Base-by-base conservation (phyloP, 2,797 vertebrate species). In the Cichlasoma orientale region DNA sequence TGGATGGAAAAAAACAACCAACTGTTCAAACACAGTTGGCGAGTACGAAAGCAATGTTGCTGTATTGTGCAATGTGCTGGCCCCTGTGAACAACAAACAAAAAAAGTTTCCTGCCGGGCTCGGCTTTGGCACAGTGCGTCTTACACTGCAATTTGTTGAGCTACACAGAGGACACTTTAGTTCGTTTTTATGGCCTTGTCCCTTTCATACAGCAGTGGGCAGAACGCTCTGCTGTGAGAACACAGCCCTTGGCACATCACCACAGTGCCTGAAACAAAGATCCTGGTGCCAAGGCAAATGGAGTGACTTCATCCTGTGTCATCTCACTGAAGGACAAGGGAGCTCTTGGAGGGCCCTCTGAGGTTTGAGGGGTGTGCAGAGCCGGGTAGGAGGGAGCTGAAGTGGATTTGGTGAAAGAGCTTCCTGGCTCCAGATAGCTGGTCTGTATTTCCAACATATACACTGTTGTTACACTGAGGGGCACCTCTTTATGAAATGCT, bases 301-400 rank as follows among this genome's bases (percentile, higher is more conserved):
- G 55, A 81, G 83, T 93, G 93, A 93, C 90, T 90, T 92, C 92
- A 94, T 92, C 82, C 79, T 82, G 86, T 87, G 89, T 90, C 92
- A 78, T 88, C 89, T 80, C 82, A 7, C 70, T 79, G 82, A 82
- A 86, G 90, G 87, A 92, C 92, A 85, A 87, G 75, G 27, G 76
- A 75, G 61, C 69, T 56, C 74, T 85, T 10, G 41, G 53, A 85
- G 72, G 83, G 78, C 69, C 72, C 54, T 74, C 2, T 21, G 76
- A 59, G 80, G 75, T 29, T 13, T 5, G 41, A 56, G 23, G 38
- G 36, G 31, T 59, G 68, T 31, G 36, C 56, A 53, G 57, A 18
- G 29, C 52, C 16, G 74, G 2, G n/a, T 27, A 23, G 44, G 59
- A 63, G 4, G 25, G 38, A 59, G 57, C 19, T 33, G 31, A 7